Evolutionary conservation across 2,113 vertebrate genomes (phyloP), one percentile per base, ranked within the genome.

Genomic region (Orientallactaga bullata): DNA sequence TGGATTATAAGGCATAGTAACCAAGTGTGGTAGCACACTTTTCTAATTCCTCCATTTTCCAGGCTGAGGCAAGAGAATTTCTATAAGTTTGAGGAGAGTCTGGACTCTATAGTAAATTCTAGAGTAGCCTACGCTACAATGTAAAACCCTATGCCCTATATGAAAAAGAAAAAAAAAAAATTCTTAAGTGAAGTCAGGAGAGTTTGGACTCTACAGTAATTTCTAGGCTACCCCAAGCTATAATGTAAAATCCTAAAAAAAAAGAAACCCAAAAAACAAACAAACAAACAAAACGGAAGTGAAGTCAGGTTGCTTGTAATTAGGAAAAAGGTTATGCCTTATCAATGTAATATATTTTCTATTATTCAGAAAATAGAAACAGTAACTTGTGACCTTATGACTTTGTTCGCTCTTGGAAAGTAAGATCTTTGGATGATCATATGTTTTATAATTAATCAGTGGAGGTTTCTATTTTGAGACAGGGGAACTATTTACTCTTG

Each of bases 1-100:
- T 55, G 8, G 0, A 87, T 92, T 86, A 1, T 32, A 32, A 86
- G 51, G 28, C 71, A 85, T 77, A 91, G 89, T 82, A 60, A 61
- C 0, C 6, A n/a, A 47, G 39, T 23, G 37, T 35, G 30, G 12
- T 35, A 10, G 0, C 4, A n/a, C 30, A 17, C 32, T 35, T 3
- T 20, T 69, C 5, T 10, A 51, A 18, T 17, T 1, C 2, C 2
- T 55, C 30, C 4, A 69, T 21, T n/a, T 51, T 21, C 20, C 28
- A 51, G 20, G 0, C 65, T 68, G 30, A 51, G 11, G 6, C 3
- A 15, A 15, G 17, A 32, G 3, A 17, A 47, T 7, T 42, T 24
- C 2, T 26, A 30, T 21, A 61, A 82, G 12, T 21, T 65, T 42
- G 20, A 42, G 30, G 9, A 32, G 26, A 84, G 3, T 35, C 42